Evolutionary conservation across 2,113 vertebrate species (phyloP).

Genomic region (Rallus limicola): DNA sequence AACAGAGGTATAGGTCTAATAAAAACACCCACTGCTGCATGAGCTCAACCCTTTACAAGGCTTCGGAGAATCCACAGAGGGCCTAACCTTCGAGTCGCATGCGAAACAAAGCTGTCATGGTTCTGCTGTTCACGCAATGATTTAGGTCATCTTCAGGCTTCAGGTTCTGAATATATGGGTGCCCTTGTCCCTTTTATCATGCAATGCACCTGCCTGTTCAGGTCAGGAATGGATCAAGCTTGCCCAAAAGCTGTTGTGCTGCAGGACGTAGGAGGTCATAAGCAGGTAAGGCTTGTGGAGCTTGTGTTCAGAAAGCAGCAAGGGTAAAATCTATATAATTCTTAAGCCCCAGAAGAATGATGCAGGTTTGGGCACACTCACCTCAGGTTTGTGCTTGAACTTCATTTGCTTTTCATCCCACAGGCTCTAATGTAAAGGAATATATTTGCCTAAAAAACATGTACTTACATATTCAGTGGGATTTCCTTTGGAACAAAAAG

Average conservation of each 20-base stretch:
- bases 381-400: background rate
- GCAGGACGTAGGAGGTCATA: background rate
- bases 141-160: background rate
- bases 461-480: conserved; percentile 68
- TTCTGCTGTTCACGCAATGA: background rate
- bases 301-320: background rate
- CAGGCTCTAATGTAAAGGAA: conserved; percentile 70
- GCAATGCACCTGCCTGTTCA: background rate
- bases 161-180: background rate
- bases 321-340: background rate
- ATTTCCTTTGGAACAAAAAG: conserved; percentile 64
- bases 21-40: background rate
- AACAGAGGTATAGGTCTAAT: background rate
- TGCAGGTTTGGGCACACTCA: background rate
- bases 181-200: background rate
- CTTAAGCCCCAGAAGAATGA: background rate
- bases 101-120: background rate
- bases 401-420: conserved; percentile 43
- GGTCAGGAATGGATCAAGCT: background rate
- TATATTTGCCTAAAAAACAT: conserved; percentile 60
- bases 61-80: background rate
- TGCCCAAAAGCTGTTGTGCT: background rate
- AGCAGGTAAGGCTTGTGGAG: background rate
- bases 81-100: background rate
- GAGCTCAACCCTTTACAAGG: background rate